Evolutionary conservation across 1,140 invertebrate genomes (phyloP), one percentile per base, ranked within the genome.

Genomic region (Gryon sp.): DNA sequence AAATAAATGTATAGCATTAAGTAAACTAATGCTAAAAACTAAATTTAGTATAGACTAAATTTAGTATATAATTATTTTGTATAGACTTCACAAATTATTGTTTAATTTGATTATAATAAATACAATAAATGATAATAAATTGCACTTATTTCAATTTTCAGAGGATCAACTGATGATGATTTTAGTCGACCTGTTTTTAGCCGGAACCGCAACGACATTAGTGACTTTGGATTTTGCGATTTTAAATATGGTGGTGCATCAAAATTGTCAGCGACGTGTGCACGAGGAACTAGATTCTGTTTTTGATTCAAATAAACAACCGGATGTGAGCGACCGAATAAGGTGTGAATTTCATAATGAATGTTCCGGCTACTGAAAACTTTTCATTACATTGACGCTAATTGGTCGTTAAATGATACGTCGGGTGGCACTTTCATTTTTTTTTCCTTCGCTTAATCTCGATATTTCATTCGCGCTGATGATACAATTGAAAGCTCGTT

Each of bases 171-270:
- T 95, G 20, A 87, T 92, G 9, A 90, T 93, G 78, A 90, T 93
- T n/a, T 91, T 93, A 62, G 76, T 94, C 5, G 94, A 95, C 80
- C 86, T 94, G 2, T 92, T 95, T 46, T 91, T 94, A 62, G 94
- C 93, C 2, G 94, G 93, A 4, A 90, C 90, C 0, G 90, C 91
- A 57, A 96, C 95, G 0, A 96, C 94, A 0, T 91, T 93, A 28
- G 92, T 90, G 20, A 92, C 93, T 0, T 79, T 96, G 2, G 91
- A 93, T 63, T 94, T 96, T 86, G 90, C 92, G 0, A 87, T 96
- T 20, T 87, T 95, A 28, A 89, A 91, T n/a, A 91, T 95, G 79
- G 83, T 93, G 0, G 83, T 92, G 32, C 84, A 94, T 63, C 90
- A 90, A 55, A 90, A 93, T 12, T 85, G 94, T 1, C 95, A 97